Conservation (phyloP, 1,140 invertebrate genomes). For the Cotesia typhae region DNA sequence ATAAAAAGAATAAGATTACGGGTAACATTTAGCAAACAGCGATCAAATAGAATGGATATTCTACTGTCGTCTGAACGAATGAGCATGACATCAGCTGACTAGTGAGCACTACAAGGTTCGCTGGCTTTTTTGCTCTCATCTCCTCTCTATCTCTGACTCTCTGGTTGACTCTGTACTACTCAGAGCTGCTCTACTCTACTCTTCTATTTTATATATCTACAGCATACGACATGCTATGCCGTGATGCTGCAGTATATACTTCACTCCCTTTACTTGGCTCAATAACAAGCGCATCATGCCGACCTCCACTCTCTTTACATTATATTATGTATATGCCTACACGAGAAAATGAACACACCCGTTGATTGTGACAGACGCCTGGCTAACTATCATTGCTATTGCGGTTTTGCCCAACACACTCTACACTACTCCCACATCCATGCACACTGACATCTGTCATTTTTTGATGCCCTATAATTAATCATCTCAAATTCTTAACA, state of each 20-base stretch:
- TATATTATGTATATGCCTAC: neutral
- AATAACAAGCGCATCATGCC: constrained; percentile 19
- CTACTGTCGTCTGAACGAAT: constrained; percentile 4
- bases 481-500: neutral
- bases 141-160: constrained; percentile 18
- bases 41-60: constrained; percentile 31
- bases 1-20: constrained; percentile 42
- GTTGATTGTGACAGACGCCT: constrained; percentile 32
- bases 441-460: neutral
- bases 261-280: constrained; percentile 19
- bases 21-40: constrained; percentile 50
- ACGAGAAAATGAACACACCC: constrained; percentile 14
- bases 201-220: too few relatives aligned
- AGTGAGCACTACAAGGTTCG: constrained; percentile 41
- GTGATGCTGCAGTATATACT: neutral
- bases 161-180: too few relatives aligned
- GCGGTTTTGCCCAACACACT: neutral
- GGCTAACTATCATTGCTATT: constrained; percentile 21
- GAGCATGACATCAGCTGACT: constrained; percentile 58
- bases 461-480: neutral
- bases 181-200: too few relatives aligned
- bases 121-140: constrained; percentile 38
- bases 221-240: too few relatives aligned
- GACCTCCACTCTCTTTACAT: constrained; percentile 5
- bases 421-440: too few relatives aligned